phyloP scores from a whole-genome alignment of 2,888 invertebrate species.

The Phrixothrix hirtus region DNA sequence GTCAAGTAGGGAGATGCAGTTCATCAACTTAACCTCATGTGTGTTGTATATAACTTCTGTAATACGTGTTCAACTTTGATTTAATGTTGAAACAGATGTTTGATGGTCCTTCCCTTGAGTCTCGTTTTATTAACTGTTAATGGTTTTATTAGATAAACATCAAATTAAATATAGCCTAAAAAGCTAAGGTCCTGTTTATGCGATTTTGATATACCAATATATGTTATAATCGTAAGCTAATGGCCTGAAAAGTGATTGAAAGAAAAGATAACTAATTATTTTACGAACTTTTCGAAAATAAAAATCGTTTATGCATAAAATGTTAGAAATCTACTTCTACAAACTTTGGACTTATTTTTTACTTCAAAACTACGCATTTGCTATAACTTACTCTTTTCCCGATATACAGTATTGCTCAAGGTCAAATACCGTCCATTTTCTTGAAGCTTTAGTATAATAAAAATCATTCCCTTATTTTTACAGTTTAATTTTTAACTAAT shows the following conservation, averaged over 20 bases:
- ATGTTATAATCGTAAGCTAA: too few relatives aligned
- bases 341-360: too few relatives aligned
- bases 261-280: not conserved
- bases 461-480: too few relatives aligned
- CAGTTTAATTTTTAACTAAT: too few relatives aligned
- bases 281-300: not conserved
- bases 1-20: slow-evolving; percentile 18
- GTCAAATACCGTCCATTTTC: too few relatives aligned
- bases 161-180: slow-evolving; percentile 13
- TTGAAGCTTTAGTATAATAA: too few relatives aligned
- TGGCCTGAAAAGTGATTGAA: too few relatives aligned
- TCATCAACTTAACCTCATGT: slow-evolving; percentile 24
- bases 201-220: not conserved
- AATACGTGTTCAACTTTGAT: slow-evolving; percentile 23
- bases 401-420: too few relatives aligned
- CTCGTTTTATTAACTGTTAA: slow-evolving; percentile 23
- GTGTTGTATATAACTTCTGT: slow-evolving; percentile 25
- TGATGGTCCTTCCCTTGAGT: slow-evolving; percentile 25
- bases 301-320: not conserved
- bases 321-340: not conserved
- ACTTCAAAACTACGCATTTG: too few relatives aligned
- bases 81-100: slow-evolving; percentile 25
- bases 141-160: slow-evolving; percentile 24
- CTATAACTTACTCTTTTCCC: too few relatives aligned
- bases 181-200: not conserved